These are phyloP conservation scores for Eleginops maclovinus DNA, from an alignment of 2,113 vertebrate genomes.

Conservation along the genomic window DNA sequence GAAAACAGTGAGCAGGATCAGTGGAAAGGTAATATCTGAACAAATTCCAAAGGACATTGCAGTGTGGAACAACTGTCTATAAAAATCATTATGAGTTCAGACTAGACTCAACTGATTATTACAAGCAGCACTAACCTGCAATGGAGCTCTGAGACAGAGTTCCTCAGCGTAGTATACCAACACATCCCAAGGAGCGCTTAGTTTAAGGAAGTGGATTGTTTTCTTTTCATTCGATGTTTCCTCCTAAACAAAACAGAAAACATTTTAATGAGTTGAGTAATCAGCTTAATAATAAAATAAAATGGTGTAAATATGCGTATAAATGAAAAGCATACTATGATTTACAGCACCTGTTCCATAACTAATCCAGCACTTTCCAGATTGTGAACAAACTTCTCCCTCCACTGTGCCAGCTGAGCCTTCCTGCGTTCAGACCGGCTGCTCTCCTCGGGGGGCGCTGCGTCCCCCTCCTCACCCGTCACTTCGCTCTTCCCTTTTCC, in stretches of 20 bases:
- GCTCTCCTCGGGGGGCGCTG: constrained; percentile 46
- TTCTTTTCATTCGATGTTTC: constrained; percentile 81
- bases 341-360: constrained; percentile 79
- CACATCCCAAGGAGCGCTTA: constrained; percentile 83
- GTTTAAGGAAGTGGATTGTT: constrained; percentile 82
- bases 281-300: neutral
- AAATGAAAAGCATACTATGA: neutral
- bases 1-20: no score
- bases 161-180: constrained; percentile 82
- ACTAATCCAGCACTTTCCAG: constrained; percentile 76
- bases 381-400: constrained; percentile 81
- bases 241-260: constrained; percentile 74
- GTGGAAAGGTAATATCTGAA: neutral
- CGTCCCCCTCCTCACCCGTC: constrained; percentile 27
- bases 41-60: no score
- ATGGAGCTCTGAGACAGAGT: constrained; percentile 80
- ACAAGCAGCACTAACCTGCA: constrained; percentile 77
- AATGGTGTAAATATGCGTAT: no score
- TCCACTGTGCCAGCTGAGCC: constrained; percentile 73
- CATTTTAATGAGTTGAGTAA: neutral
- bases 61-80: no score
- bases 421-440: constrained; percentile 78
- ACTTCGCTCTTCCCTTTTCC: constrained; percentile 48
- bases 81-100: neutral
- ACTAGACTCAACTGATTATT: neutral